Conservation (phyloP, 2,113 vertebrate species). For the Himantopus leucocephalus region DNA sequence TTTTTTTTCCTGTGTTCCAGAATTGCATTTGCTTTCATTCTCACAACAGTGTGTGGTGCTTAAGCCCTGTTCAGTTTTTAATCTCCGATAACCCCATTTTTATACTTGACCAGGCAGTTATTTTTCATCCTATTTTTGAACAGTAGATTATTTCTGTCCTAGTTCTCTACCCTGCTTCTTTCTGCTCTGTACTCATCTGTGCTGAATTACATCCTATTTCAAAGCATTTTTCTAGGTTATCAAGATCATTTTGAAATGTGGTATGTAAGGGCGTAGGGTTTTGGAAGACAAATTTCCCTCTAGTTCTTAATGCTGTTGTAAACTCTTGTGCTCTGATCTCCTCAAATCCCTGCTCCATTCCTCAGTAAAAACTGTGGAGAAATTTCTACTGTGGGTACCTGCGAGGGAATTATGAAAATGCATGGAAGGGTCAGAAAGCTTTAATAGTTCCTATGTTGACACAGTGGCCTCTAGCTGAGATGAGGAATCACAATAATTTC, state of each 20-base stretch:
- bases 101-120: neutral
- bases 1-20: neutral
- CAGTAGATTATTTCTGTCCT: neutral
- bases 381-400: neutral
- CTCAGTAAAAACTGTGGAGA: neutral
- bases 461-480: neutral
- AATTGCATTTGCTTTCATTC: neutral
- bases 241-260: neutral
- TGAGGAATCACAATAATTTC: neutral
- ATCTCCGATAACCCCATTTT: neutral
- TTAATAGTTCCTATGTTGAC: neutral
- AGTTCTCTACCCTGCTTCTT: neutral
- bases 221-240: constrained; percentile 39
- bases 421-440: neutral
- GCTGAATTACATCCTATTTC: constrained; percentile 2
- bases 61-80: neutral
- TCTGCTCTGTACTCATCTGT: neutral
- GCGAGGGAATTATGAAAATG: neutral
- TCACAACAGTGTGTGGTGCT: neutral
- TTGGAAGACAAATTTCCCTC: neutral
- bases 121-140: constrained; percentile 29
- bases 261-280: neutral
- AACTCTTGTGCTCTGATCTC: neutral
- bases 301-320: neutral
- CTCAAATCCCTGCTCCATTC: neutral